Base-by-base conservation (phyloP, 2,888 invertebrate species). In the Hydroisotoma schaefferi region DNA sequence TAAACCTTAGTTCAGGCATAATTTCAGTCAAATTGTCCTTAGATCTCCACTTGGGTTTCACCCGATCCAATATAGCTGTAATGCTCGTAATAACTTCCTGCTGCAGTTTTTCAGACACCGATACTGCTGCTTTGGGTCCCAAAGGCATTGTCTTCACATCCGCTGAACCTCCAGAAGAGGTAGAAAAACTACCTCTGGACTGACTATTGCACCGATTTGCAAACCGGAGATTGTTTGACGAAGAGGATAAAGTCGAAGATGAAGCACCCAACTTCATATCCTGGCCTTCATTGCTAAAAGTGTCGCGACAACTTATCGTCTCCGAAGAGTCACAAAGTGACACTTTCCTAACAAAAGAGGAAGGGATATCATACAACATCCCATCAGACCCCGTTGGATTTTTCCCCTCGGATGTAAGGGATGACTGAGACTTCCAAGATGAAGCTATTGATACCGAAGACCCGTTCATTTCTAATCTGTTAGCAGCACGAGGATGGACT, bases 41-140 rank as follows among this genome's bases (percentile, higher is more conserved):
- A 63, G 84, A 83, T 73, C 93, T 83, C 94, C 94, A 94, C 58
- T 86, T 84, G 26, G 89, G 87, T 68, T 75, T 76, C 5, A 77
- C 90, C 77, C 88, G 88, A 54, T 86, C 86, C 54, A 89, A 82
- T 58, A 89, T 79, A 76, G 84, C 83, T n/a, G 85, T 85, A 64
- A 90, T 88, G 37, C 92, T 87, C 55, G 85, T 84, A 27, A 89
- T 88, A 1, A 91, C 88, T 77, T 94, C 92, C 61, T 81, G 83
- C 76, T 89, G 87, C 67, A 88, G 78, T 74, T 85, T 85, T 69
- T 86, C 85, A 68, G 90, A 78, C 55, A 85, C 83, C 72, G 90
- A 88, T 71, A 89, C 78, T 0, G 90, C 90, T 28, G 88, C 86
- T 72, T 83, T 83, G 66, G 88, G 79, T 74, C 88, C 87, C 69